Percentiles rank a stretch among this genome's conserved stretches.
phyloP scores from a whole-genome alignment of 1,140 invertebrate species.

The Glossosoma conforme region DNA sequence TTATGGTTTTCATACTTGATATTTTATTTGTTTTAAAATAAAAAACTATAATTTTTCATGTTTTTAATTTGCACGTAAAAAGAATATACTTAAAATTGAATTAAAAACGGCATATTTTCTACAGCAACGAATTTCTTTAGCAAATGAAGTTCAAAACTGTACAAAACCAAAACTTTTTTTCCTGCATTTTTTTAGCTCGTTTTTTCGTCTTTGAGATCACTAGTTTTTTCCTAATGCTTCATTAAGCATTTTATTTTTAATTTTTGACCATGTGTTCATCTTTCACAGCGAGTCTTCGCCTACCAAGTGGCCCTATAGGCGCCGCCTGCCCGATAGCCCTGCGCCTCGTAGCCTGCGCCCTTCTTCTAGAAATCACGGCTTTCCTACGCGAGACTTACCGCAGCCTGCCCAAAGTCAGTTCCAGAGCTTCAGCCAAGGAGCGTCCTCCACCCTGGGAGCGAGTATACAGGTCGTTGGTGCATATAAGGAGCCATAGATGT shows the following conservation, averaged over 20 bases:
- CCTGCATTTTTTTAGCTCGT: not conserved
- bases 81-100: not conserved
- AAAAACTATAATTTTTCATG: conserved; percentile 3
- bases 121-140: not conserved
- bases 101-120: not conserved
- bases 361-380: conserved; percentile 94
- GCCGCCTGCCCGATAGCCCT: conserved; percentile 84
- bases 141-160: not conserved
- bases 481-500: conserved; percentile 33
- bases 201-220: not conserved
- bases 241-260: conserved; percentile 3
- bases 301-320: conserved; percentile 64
- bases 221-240: not conserved
- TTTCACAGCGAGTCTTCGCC: conserved; percentile 76
- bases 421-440: conserved; percentile 63
- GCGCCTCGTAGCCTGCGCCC: conserved; percentile 85
- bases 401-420: conserved; percentile 63
- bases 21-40: conserved; percentile 10
- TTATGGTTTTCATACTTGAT: no score
- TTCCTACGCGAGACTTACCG: conserved; percentile 96
- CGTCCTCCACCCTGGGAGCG: conserved; percentile 72
- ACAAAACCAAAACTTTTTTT: not conserved
- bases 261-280: conserved; percentile 24
- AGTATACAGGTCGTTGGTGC: conserved; percentile 56
- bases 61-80: not conserved